phyloP scores from a whole-genome alignment of 2,797 vertebrate genomes.

The Sciaenops ocellatus region DNA sequence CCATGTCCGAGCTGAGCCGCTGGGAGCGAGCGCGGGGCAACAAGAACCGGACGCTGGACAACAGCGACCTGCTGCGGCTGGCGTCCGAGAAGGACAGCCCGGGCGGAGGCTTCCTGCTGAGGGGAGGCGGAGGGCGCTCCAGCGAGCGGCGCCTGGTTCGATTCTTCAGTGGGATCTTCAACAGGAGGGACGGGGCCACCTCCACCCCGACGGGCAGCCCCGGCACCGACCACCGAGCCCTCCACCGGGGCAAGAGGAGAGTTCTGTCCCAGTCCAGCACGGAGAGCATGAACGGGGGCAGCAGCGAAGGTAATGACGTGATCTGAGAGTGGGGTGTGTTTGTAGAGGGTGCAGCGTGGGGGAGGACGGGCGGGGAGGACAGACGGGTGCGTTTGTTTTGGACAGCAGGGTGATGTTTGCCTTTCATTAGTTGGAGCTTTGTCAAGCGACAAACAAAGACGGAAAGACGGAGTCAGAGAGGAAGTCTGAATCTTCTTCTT shows the following conservation, averaged over 20 bases:
- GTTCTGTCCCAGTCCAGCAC: conserved; percentile 86
- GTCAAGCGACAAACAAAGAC: too few relatives aligned
- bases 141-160: conserved; percentile 89
- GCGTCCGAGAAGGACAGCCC: conserved; percentile 72
- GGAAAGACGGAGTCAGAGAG: neutral
- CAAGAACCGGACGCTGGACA: conserved; percentile 94
- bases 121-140: conserved; percentile 66
- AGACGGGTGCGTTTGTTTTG: conserved; percentile 66
- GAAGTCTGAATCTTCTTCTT: too few relatives aligned
- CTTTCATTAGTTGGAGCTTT: conserved; percentile 68
- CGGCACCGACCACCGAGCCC: conserved; percentile 72
- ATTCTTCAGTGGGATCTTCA: conserved; percentile 95
- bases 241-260: conserved; percentile 74
- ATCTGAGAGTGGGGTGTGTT: neutral
- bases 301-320: conserved; percentile 56
- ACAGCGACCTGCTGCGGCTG: conserved; percentile 91
- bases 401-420: conserved; percentile 77
- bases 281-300: conserved; percentile 89
- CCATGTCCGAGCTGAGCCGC: conserved; percentile 83
- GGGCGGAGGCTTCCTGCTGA: conserved; percentile 70
- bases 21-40: conserved; percentile 86
- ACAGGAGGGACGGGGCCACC: conserved; percentile 60
- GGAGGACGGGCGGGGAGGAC: neutral
- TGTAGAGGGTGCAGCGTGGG: neutral
- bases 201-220: conserved; percentile 81